phyloP scores from a whole-genome alignment of 2,113 vertebrate genomes.

The Neolamprologus variostigma region DNA sequence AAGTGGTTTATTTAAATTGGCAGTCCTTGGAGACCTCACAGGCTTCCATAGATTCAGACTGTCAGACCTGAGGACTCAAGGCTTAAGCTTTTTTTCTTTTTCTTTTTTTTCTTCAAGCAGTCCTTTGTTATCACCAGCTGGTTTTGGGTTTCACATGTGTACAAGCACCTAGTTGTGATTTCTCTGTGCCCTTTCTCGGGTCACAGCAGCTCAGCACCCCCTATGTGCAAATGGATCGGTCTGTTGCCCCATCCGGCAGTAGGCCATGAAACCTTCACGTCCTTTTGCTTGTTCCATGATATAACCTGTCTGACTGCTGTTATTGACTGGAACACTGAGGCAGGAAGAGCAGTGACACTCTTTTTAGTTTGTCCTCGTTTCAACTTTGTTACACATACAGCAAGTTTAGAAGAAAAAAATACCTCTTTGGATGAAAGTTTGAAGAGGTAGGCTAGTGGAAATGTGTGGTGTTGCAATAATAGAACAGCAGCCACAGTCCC shows the following conservation, averaged over 20 bases:
- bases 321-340: neutral
- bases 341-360: neutral
- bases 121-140: neutral
- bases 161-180: slow-evolving; percentile 19
- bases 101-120: neutral
- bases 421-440: neutral
- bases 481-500: neutral
- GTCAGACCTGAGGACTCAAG: neutral
- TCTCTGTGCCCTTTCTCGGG: neutral
- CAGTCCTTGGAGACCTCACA: neutral
- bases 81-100: neutral
- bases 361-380: neutral
- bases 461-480: neutral
- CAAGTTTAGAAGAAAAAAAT: neutral
- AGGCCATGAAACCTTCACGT: neutral
- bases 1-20: neutral
- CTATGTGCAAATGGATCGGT: neutral
- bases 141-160: neutral
- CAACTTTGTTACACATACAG: neutral
- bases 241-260: neutral
- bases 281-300: neutral
- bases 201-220: neutral
- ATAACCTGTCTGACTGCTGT: neutral
- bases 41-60: neutral
- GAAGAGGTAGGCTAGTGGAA: neutral